phyloP scores from a whole-genome alignment of 2,113 vertebrate genomes.

The Ibidorhyncha struthersii region DNA sequence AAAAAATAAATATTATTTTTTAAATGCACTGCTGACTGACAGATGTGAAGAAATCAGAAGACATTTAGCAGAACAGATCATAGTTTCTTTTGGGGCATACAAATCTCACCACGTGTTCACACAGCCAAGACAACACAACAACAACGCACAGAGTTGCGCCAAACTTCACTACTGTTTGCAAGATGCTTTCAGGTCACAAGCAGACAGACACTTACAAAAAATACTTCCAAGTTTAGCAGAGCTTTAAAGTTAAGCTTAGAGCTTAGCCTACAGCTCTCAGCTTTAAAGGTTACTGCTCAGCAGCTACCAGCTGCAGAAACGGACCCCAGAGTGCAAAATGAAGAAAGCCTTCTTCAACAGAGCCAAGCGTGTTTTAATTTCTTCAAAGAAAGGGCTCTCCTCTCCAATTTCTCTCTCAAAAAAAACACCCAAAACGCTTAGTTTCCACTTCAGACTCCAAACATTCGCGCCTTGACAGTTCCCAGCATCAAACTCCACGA shows the following conservation, averaged over 20 bases:
- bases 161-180: no score
- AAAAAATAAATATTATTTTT: not conserved
- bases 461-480: fast-evolving
- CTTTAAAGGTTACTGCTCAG: not conserved
- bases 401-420: no score
- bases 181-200: not conserved
- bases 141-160: fast-evolving
- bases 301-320: no score
- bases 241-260: not conserved
- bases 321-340: fast-evolving
- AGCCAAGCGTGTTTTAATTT: fast-evolving
- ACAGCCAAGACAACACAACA: no score
- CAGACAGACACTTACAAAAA: not conserved
- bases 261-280: no score
- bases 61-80: fast-evolving
- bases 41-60: fast-evolving
- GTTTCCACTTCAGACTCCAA: not conserved
- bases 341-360: not conserved
- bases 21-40: fast-evolving
- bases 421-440: fast-evolving
- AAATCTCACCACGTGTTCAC: fast-evolving
- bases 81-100: fast-evolving
- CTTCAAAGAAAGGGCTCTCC: not conserved
- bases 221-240: not conserved
- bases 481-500: fast-evolving